These are phyloP conservation scores for Neosilurus hyrtlii DNA, from an alignment of 2,797 vertebrate genomes.

Conservation along the genomic window DNA sequence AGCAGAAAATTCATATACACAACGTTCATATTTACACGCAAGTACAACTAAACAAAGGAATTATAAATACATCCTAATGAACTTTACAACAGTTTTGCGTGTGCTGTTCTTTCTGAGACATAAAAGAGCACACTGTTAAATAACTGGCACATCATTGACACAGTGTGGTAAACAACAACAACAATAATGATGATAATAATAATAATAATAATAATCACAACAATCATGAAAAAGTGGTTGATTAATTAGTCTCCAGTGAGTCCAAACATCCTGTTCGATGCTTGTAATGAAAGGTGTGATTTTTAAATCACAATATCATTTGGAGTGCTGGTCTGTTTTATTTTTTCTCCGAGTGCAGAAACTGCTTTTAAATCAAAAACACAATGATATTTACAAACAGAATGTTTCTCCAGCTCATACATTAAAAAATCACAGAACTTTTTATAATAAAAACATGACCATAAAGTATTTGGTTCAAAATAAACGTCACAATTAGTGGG, in stretches of 20 bases:
- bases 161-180: neutral
- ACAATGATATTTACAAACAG: too few relatives aligned
- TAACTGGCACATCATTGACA: constrained; percentile 79
- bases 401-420: neutral
- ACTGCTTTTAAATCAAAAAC: neutral
- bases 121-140: constrained; percentile 76
- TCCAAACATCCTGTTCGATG: constrained; percentile 64
- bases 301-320: neutral
- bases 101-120: constrained; percentile 56
- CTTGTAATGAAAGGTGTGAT: neutral
- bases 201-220: neutral
- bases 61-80: constrained; percentile 84
- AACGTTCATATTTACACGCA: constrained; percentile 80
- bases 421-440: neutral
- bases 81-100: constrained; percentile 82
- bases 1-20: constrained; percentile 77
- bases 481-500: neutral
- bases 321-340: neutral
- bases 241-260: constrained; percentile 79
- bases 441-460: neutral
- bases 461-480: neutral
- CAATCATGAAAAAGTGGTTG: constrained; percentile 70
- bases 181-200: neutral
- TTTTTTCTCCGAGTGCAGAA: constrained; percentile 9
- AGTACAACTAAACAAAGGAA: constrained; percentile 73